phyloP scores from a whole-genome alignment of 2,797 vertebrate genomes.

The Phyllotis vaccarum region DNA sequence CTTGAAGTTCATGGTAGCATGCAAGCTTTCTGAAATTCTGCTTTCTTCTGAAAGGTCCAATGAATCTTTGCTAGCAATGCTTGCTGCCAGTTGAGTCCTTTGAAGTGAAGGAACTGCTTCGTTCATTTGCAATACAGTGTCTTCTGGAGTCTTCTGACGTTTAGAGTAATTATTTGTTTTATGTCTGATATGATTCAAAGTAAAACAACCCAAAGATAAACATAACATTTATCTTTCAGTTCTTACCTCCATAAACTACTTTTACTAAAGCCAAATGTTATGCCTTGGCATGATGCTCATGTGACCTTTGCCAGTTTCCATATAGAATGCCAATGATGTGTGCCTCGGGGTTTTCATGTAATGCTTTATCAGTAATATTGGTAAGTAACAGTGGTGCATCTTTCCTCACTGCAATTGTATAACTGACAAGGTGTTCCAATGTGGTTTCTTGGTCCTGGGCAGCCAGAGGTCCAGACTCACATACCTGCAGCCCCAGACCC shows the following conservation, averaged over 20 bases:
- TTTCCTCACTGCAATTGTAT: neutral
- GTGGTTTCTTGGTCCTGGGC: too few relatives aligned
- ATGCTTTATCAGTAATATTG: neutral
- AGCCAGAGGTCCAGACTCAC: too few relatives aligned
- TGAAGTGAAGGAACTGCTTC: neutral
- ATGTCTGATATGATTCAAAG: neutral
- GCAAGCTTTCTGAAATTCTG: neutral
- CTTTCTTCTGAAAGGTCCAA: conserved; percentile 18
- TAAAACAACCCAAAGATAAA: neutral
- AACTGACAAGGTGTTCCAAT: too few relatives aligned
- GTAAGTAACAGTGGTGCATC: neutral
- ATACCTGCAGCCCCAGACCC: too few relatives aligned
- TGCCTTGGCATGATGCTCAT: neutral
- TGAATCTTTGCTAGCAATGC: neutral
- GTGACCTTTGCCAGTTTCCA: neutral
- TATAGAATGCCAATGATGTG: neutral
- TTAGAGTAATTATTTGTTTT: neutral
- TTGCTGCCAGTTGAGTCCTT: neutral
- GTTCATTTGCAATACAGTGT: neutral
- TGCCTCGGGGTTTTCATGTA: neutral
- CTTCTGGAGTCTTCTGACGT: neutral
- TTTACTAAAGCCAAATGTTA: neutral
- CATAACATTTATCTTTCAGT: neutral
- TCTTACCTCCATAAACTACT: neutral
- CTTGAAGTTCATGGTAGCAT: neutral